Base-by-base conservation (phyloP, 2,888 invertebrate species). In the Platycheirus albimanus region DNA sequence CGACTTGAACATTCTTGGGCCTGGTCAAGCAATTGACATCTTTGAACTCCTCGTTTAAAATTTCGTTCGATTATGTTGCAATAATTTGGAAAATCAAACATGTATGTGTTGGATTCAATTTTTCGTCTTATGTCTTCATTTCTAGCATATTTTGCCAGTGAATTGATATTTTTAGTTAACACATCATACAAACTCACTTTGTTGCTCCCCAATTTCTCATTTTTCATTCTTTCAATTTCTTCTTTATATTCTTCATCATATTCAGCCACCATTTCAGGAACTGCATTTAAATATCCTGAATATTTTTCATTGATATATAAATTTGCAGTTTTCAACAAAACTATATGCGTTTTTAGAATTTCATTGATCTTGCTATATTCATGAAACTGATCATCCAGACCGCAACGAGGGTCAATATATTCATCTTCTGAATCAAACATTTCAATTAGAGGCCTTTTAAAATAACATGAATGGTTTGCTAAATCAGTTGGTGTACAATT, bases 81-180 rank as follows among this genome's bases (percentile, higher is more conserved):
- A 20, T 54, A 54, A 13, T 36, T 36, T 19, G 19, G 36, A 1
- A 36, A 54, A 6, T n/a, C n/a, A 3, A 3, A 1, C n/a, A n/a
- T 36, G n/a, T 36, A 54, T 1, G 6, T 0, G 3, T 19, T n/a
- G 3, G n/a, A 19, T 3, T 33, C n/a, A 7, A 36, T 33, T 15
- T 19, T 1, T n/a, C 3, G 6, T 54, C n/a, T n/a, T n/a, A 54
- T 3, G 6, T 54, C 52, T 19, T n/a, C n/a, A 54, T 54, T 54
- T 19, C n/a, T 54, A 3, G 7, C 3, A 6, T 19, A 54, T 7
- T 0, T 54, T 19, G 19, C 33, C n/a, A 36, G n/a, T 7, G 33
- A 54, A 19, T 36, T 17, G 11, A 54, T 19, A 36, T 19, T 54
- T n/a, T 54, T 54, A 3, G 52, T 54, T 10, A 54, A 36, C 11